Evolutionary conservation across 2,113 vertebrate genomes (phyloP).

Genomic region (Ahaetulla prasina): DNA sequence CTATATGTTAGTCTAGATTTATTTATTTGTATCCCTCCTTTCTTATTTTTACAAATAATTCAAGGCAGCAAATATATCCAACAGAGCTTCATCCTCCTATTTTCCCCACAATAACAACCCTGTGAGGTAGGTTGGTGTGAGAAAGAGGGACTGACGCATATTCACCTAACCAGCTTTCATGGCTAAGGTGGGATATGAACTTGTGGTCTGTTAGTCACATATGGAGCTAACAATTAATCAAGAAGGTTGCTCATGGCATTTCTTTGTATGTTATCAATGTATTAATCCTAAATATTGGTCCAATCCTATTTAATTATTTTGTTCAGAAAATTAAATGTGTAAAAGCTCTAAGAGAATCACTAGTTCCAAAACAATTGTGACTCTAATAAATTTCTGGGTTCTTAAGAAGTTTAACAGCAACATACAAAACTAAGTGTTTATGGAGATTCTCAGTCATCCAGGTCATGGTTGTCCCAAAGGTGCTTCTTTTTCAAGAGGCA

Average conservation of each 20-base stretch:
- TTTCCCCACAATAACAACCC: not conserved
- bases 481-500: no score
- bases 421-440: not conserved
- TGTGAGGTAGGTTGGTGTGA: not conserved
- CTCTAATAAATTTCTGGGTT: not conserved
- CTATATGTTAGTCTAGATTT: not conserved
- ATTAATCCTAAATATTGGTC: not conserved
- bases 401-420: not conserved
- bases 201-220: not conserved
- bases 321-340: not conserved
- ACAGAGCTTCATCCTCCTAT: not conserved
- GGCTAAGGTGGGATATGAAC: not conserved
- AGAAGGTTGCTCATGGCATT: not conserved
- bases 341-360: not conserved
- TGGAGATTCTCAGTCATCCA: no score
- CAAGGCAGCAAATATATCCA: not conserved
- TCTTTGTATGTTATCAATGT: not conserved
- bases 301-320: not conserved
- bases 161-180: not conserved
- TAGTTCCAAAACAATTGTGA: not conserved
- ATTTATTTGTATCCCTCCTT: not conserved
- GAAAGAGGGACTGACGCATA: not conserved
- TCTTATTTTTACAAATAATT: not conserved
- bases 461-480: no score
- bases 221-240: not conserved